Evolutionary conservation across 2,888 invertebrate genomes (phyloP).

Genomic region (Rhopalosiphum nymphaeae): DNA sequence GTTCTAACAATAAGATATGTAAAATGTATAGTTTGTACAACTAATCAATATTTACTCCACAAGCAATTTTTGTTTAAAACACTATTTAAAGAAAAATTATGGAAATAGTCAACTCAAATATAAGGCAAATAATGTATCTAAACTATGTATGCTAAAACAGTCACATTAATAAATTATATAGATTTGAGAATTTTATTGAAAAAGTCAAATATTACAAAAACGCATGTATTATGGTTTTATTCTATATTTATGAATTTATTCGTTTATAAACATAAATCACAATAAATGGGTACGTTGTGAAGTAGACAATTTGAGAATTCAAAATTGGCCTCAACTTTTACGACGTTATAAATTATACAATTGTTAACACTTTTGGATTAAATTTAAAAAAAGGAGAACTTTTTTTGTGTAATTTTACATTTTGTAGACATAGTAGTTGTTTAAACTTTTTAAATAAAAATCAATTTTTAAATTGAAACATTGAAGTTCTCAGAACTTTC

Average conservation of each 20-base stretch:
- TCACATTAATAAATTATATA: slow-evolving; percentile 33
- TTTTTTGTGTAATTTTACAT: slow-evolving; percentile 19
- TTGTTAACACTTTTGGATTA: slow-evolving; percentile 54
- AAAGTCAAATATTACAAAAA: not conserved
- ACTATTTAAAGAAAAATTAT: not conserved
- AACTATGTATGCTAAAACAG: not conserved
- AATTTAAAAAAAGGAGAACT: slow-evolving; percentile 2
- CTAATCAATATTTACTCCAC: not conserved
- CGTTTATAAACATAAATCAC: slow-evolving; percentile 51
- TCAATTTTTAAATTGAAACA: slow-evolving; percentile 36
- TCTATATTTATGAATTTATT: slow-evolving; percentile 30
- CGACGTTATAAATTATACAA: slow-evolving; percentile 36
- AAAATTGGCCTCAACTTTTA: slow-evolving; percentile 40
- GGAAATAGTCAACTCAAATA: not conserved
- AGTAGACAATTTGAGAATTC: slow-evolving; percentile 28
- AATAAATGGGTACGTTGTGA: slow-evolving; percentile 22
- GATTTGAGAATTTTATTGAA: slow-evolving; percentile 25
- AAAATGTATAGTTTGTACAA: not conserved
- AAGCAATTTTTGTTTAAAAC: not conserved
- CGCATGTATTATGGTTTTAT: not conserved
- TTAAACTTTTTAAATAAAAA: slow-evolving; percentile 39
- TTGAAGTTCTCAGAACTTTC: slow-evolving; percentile 18
- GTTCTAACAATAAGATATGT: not conserved
- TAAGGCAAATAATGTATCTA: not conserved
- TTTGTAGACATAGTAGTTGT: not conserved